phyloP scores from a whole-genome alignment of 2,888 invertebrate species.

The Tetanocera ferruginea region DNA sequence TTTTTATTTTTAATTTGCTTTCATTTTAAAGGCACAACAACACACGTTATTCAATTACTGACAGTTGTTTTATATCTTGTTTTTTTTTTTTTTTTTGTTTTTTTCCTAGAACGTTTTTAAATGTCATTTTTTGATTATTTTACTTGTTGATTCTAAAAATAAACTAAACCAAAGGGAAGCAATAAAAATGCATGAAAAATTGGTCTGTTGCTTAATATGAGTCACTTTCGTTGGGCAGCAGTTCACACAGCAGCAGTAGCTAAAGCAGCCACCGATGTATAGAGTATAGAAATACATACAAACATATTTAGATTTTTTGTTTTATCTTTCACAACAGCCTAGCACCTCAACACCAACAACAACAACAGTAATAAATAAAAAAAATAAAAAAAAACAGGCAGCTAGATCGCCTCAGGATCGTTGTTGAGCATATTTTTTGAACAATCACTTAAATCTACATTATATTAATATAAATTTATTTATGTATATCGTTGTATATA shows the following conservation, averaged over 20 bases:
- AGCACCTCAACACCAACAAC: slow-evolving; percentile 17
- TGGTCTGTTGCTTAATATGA: slow-evolving; percentile 25
- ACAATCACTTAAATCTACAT: too few relatives aligned
- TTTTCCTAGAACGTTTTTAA: too few relatives aligned
- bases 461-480: background rate
- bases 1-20: too few relatives aligned
- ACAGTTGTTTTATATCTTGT: too few relatives aligned
- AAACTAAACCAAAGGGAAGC: slow-evolving; percentile 10
- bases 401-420: background rate
- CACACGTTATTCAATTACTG: too few relatives aligned
- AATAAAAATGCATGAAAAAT: slow-evolving; percentile 30
- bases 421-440: too few relatives aligned
- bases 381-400: background rate
- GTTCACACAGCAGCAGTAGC: background rate
- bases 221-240: slow-evolving; percentile 24
- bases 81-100: too few relatives aligned
- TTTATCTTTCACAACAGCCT: background rate
- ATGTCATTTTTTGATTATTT: background rate
- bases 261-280: background rate
- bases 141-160: slow-evolving; percentile 27
- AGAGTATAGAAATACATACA: background rate
- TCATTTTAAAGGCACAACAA: too few relatives aligned
- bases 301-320: background rate
- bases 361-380: background rate
- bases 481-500: background rate